Evolutionary conservation across 2,113 vertebrate species (phyloP), one percentile per base, ranked within the genome.

Genomic region (Dryoscopus gambensis): DNA sequence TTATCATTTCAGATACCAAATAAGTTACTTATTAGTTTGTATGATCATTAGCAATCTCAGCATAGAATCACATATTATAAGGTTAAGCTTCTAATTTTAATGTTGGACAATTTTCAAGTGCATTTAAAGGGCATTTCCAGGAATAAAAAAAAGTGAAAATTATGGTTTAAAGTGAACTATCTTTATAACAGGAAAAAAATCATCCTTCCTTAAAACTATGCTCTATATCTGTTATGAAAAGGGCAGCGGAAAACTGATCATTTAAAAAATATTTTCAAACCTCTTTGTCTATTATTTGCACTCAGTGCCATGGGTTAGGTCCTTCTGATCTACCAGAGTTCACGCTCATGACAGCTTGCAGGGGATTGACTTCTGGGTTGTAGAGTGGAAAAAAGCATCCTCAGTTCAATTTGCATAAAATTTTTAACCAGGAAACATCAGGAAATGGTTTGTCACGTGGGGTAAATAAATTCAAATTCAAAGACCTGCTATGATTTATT

Each of bases 101-200:
- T 4, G 3, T 8, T 87, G 53, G 35, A 35, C 6, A 17, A 18
- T 83, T 89, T 87, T 56, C 19, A 85, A 84, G 49, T 83, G 37
- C 27, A 44, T 85, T 91, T 87, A 69, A 87, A 96, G 80, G 33
- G 7, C 44, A 68, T 87, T 94, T 89, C 30, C 40, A 67, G 55
- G n/a, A 16, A 6, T 1, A 4, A 7, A 22, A 42, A 42, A 30
- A 39, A 25, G 6, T 16, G 40, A 84, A 93, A 91, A 67, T 67
- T 67, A 37, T 4, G 37, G 24, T 33, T 82, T 39, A 63, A 27
- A 35, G 18, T 15, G 28, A 92, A 46, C 9, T 65, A 30, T 50
- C 42, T 85, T 90, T 65, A 21, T 13, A 88, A 77, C 4, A 64
- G 30, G 10, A 73, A 52, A 52, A 68, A 14, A n/a, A 46, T 37